Evolutionary conservation across 2,113 vertebrate species (phyloP), one percentile per base, ranked within the genome.

Genomic region (Ammodytes dubius): DNA sequence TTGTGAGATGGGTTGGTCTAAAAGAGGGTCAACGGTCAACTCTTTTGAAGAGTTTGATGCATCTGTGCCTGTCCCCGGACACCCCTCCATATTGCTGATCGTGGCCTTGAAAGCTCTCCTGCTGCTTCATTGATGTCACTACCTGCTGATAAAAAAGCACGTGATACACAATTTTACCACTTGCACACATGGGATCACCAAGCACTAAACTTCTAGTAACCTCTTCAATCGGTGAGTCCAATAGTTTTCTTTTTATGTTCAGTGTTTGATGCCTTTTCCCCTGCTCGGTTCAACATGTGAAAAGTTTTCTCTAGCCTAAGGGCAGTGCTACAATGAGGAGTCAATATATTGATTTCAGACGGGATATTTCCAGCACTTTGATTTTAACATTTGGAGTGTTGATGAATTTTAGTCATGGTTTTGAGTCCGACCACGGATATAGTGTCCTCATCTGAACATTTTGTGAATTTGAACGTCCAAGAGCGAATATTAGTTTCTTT

Each of bases 1-100:
- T 69, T 72, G 58, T 80, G 79, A 66, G 54, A 78, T 11, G 45
- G 64, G 50, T 15, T 4, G 12, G 81, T 73, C 83, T 82, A 83
- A 79, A 84, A 70, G 37, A 47, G n/a, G 67, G 74, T 86, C 77
- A 54, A 43, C 77, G 80, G 80, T 82, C 78, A 27, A 64, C 10
- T 65, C 73, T 83, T 27, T 74, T 81, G 59, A 81, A 75, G 84
- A 77, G 75, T 15, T 27, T 10, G 61, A 50, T 61, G 53, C 82
- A 82, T 79, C 61, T 83, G 84, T 0, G 27, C 77, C 70, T 63
- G 56, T 88, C 77, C 39, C 52, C 2, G 4, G 37, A 19, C 11
- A 2, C 45, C 4, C 14, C 50, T 53, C 43, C 61, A 63, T 60
- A 39, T 45, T 73, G 74, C 50, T 67, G 49, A 78, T 13, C 40